These are phyloP conservation scores for Masticophis lateralis DNA, from an alignment of 2,797 vertebrate genomes.

Conservation along the genomic window DNA sequence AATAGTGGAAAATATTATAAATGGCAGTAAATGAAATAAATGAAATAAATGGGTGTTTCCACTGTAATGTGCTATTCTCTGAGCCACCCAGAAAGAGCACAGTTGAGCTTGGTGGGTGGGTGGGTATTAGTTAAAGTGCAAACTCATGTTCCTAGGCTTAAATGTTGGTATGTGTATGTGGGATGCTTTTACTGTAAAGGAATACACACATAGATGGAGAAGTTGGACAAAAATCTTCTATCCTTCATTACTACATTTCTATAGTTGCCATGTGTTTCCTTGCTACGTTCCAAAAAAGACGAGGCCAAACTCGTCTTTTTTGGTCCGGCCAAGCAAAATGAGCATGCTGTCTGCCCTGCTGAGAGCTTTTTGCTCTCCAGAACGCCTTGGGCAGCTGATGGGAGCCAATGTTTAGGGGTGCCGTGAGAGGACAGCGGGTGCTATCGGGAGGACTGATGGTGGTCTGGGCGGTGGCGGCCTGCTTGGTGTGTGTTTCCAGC, in stretches of 20 bases:
- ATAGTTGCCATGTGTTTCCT: slow-evolving; percentile 52
- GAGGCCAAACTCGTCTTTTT: too few species aligned
- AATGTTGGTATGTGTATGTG: slow-evolving; percentile 51
- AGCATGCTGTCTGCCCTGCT: too few species aligned
- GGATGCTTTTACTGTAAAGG: slow-evolving; percentile 64
- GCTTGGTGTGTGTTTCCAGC: too few species aligned
- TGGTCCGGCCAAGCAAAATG: too few species aligned
- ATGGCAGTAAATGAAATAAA: slow-evolving; percentile 79
- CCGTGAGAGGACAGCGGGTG: too few species aligned
- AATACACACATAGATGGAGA: slow-evolving; percentile 51
- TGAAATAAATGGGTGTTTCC: slow-evolving; percentile 80
- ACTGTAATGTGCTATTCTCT: slow-evolving; percentile 73
- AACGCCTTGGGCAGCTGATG: too few species aligned
- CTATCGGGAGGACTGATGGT: too few species aligned
- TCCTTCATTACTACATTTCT: slow-evolving; percentile 53
- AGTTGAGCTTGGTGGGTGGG: slow-evolving; percentile 70
- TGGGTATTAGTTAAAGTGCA: slow-evolving; percentile 65
- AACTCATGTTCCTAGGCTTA: slow-evolving; percentile 60
- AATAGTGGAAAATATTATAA: slow-evolving; percentile 82
- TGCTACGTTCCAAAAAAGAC: slow-evolving; percentile 37
- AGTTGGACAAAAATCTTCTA: slow-evolving; percentile 14
- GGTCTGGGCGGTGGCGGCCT: too few species aligned
- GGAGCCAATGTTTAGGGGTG: too few species aligned
- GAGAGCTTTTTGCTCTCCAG: too few species aligned
- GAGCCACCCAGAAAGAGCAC: slow-evolving; percentile 76